Evolutionary conservation across 1,140 invertebrate species (phyloP).

Genomic region (Hydropsyche tenuis): DNA sequence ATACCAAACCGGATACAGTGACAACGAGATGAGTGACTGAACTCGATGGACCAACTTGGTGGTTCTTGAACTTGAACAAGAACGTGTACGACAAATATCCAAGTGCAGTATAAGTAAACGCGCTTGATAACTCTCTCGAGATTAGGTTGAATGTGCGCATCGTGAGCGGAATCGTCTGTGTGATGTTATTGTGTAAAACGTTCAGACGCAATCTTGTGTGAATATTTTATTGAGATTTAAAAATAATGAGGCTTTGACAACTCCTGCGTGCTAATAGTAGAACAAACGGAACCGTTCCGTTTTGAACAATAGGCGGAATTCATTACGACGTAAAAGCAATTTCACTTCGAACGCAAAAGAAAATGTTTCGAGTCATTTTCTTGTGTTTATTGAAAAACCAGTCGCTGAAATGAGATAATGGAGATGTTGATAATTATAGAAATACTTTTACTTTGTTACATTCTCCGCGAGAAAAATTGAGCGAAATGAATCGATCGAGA

Average conservation of each 20-base stretch:
- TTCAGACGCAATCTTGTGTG: too few relatives aligned
- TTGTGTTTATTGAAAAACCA: not conserved
- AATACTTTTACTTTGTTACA: not conserved
- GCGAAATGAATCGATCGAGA: not conserved
- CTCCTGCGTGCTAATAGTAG: not conserved
- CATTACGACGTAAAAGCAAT: constrained; percentile 1
- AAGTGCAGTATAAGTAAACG: not conserved
- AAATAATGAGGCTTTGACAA: not conserved
- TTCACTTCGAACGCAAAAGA: constrained; percentile 1
- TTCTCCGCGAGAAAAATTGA: not conserved
- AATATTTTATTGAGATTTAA: too few relatives aligned
- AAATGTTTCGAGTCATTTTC: not conserved
- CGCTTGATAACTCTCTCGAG: not conserved
- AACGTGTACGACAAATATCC: not conserved
- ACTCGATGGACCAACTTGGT: not conserved
- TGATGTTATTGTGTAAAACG: too few relatives aligned
- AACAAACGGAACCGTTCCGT: not conserved
- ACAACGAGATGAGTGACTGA: constrained; percentile 1
- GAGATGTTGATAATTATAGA: not conserved
- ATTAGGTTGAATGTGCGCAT: not conserved
- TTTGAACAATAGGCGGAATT: constrained; percentile 5
- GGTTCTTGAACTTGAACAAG: not conserved
- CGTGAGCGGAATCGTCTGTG: not conserved
- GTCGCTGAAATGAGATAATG: not conserved
- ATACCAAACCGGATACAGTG: not conserved